Evolutionary conservation across 1,140 invertebrate genomes (phyloP), one percentile per base, ranked within the genome.

Genomic region (Scaptomyza pallida): DNA sequence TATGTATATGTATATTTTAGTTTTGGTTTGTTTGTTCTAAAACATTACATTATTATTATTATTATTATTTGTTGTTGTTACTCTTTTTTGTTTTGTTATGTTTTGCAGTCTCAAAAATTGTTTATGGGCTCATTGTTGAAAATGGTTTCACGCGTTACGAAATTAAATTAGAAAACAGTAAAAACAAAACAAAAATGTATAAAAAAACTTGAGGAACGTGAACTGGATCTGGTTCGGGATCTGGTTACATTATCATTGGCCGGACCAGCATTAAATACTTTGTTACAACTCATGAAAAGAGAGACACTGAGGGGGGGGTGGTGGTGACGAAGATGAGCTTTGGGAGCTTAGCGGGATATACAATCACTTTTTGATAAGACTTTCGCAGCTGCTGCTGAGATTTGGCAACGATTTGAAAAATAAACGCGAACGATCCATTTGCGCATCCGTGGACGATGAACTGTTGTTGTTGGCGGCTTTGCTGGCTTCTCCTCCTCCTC

Each of bases 351-450:
- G 47, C 8, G 23, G 17, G 35, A 33, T 56, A 47, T 61, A 40
- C 43, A 63, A 91, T 68, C 77, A 94, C 41, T 60, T 90, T 57
- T 89, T 95, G 55, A 94, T 93, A 69, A 94, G 92, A 78, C 92
- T 93, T 89, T 94, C 94, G 90, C 93, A 93, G 89, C 93, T 93
- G 73, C 94, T 93, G 91, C 93, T 94, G 89, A 94, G 92, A 92
- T 94, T 94, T 91, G 94, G 94, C 91, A 94, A 92, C 75, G 94
- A 94, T 79, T 93, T 93, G 75, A 93, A 93, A 71, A 89, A 92
- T 41, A 89, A 59, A 30, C 89, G 82, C 68, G 77, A 76, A 8
- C 86, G 64, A 72, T 89, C 83, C 45, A 83, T 83, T 54, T 85
- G 85, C 13, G 55, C 60, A 48, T 88, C 72, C n/a, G 59, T 37